A percentile compares a stretch with the other conserved stretches of the same genome.
These are phyloP conservation scores for Drosophila quadrilineata DNA, from an alignment of 1,140 invertebrate species.

Conservation along the genomic window DNA sequence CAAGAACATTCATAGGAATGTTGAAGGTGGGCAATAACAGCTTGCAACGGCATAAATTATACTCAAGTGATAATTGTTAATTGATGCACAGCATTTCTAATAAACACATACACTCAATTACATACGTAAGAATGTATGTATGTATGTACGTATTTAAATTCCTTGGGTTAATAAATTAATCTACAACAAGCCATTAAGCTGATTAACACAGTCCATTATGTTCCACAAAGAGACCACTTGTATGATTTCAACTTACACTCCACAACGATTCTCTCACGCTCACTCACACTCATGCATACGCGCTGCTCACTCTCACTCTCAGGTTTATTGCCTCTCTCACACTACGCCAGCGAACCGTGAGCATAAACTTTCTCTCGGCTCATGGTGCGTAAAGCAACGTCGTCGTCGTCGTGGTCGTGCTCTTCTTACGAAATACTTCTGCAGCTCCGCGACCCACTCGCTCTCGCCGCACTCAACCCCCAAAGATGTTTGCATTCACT, in stretches of 20 bases:
- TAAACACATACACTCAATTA: background rate
- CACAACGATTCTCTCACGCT: slow-evolving; percentile 38
- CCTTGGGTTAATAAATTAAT: slow-evolving; percentile 23
- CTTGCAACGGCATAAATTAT: background rate
- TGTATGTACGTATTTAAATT: background rate
- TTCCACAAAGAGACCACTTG: slow-evolving; percentile 52
- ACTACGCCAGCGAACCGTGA: background rate
- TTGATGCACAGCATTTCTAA: background rate
- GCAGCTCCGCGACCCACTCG: slow-evolving; percentile 37
- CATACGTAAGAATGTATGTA: background rate
- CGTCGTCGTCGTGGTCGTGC: too few species aligned
- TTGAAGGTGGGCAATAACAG: background rate
- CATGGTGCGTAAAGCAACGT: too few species aligned
- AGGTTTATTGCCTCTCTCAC: too few species aligned
- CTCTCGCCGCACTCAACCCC: slow-evolving; percentile 53
- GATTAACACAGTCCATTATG: slow-evolving; percentile 19
- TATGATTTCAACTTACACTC: slow-evolving; percentile 63
- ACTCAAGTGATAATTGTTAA: slow-evolving; percentile 9
- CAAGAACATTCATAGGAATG: too few species aligned
- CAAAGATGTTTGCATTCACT: slow-evolving; percentile 44
- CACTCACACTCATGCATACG: background rate
- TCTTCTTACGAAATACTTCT: slow-evolving; percentile 53
- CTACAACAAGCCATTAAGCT: slow-evolving; percentile 36
- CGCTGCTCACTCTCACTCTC: slow-evolving; percentile 2
- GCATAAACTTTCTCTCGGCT: slow-evolving; percentile 38